phyloP scores from a whole-genome alignment of 1,140 invertebrate species.

The Brachionus asplanchnoidis region DNA sequence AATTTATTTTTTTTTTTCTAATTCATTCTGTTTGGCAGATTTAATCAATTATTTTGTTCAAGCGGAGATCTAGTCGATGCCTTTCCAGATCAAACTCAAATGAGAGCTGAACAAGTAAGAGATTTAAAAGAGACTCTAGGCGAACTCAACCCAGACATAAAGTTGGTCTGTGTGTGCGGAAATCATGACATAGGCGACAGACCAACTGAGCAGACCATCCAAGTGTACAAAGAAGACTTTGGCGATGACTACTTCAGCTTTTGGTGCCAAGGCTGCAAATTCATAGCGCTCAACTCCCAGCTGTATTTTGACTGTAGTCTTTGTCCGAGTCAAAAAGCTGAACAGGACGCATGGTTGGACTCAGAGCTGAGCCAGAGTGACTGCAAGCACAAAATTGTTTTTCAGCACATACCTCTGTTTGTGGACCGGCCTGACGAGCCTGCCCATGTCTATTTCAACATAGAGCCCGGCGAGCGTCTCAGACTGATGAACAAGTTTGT shows the following conservation, averaged over 20 bases:
- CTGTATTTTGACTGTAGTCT: conserved; percentile 52
- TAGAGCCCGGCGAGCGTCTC: conserved; percentile 50
- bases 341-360: conserved; percentile 59
- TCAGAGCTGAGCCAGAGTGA: conserved; percentile 47
- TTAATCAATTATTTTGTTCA: not conserved
- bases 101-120: conserved; percentile 48
- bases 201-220: conserved; percentile 56
- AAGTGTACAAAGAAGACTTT: conserved; percentile 55
- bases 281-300: conserved; percentile 62
- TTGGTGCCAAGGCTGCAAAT: conserved; percentile 60
- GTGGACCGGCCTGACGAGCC: conserved; percentile 54
- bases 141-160: conserved; percentile 56
- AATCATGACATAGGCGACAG: conserved; percentile 62
- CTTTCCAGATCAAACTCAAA: conserved; percentile 47
- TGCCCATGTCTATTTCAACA: conserved; percentile 57
- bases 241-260: conserved; percentile 63
- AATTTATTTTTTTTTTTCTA: not conserved
- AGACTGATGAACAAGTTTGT: conserved; percentile 57
- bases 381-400: conserved; percentile 56
- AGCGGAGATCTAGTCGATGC: conserved; percentile 61
- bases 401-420: conserved; percentile 63
- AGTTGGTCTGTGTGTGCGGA: conserved; percentile 61
- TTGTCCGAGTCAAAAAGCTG: conserved; percentile 48
- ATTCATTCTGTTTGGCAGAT: not conserved
- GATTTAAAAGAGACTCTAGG: conserved; percentile 50